Conservation (phyloP, 2,113 vertebrate species). For the Lota lota region DNA sequence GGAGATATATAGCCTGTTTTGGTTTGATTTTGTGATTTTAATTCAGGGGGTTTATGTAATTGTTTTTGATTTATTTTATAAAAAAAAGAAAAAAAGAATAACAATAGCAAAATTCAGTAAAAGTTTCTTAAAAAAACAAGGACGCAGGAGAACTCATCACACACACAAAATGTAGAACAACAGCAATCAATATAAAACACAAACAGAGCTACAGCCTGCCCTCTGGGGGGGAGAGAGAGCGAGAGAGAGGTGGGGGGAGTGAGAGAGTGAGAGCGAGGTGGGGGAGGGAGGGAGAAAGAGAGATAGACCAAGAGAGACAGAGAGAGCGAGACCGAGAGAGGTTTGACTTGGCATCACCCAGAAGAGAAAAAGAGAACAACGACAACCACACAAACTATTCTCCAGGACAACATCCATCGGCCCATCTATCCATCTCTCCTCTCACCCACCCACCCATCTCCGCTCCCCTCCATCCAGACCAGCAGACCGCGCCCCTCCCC, state of each 20-base stretch:
- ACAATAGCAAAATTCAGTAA: too few species aligned
- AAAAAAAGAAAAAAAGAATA: too few species aligned
- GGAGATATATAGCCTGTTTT: too few species aligned
- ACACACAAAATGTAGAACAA: constrained; percentile 16
- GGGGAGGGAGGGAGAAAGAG: constrained; percentile 11
- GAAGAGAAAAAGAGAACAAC: not conserved
- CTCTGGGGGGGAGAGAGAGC: constrained; percentile 30
- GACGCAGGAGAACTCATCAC: not conserved
- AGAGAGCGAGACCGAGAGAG: too few species aligned
- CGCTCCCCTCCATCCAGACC: not conserved
- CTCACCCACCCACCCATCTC: constrained; percentile 20
- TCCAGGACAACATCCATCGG: too few species aligned
- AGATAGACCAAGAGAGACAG: not conserved
- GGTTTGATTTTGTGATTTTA: too few species aligned
- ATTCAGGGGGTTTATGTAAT: too few species aligned
- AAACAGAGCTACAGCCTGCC: constrained; percentile 28
- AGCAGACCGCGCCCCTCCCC: not conserved
- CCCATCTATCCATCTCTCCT: constrained; percentile 5
- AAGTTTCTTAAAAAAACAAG: not conserved
- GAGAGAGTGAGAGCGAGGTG: constrained; percentile 1
- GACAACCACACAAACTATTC: not conserved
- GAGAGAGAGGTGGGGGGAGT: not conserved
- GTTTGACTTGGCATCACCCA: too few species aligned
- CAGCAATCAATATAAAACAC: constrained; percentile 63
- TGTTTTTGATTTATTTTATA: too few species aligned